Evolutionary conservation across 2,113 vertebrate genomes (phyloP).

Genomic region (Nipponia nippon): DNA sequence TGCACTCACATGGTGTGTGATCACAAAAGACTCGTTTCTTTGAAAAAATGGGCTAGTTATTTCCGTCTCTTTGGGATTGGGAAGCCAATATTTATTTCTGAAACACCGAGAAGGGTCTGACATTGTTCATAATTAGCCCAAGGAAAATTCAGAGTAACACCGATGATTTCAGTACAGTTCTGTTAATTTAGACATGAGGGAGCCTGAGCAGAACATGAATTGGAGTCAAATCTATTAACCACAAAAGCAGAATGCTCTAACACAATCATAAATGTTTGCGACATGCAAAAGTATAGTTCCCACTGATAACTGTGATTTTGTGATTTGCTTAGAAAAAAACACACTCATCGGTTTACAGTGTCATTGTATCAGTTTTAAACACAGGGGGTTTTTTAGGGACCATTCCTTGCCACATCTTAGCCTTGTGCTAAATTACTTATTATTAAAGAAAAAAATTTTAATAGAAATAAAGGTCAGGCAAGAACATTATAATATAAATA

Average conservation of each 20-base stretch:
- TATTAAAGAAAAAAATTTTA: background rate
- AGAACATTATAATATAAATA: background rate
- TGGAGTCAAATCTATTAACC: background rate
- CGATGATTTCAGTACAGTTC: background rate
- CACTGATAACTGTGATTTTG: background rate
- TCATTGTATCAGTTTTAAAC: background rate
- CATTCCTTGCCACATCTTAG: background rate
- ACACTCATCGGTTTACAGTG: background rate
- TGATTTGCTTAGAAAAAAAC: background rate
- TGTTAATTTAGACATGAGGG: background rate
- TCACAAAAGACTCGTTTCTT: background rate
- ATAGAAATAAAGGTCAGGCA: background rate
- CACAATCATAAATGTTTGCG: background rate
- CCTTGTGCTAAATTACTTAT: background rate
- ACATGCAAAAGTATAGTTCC: background rate
- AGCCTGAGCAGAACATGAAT: background rate
- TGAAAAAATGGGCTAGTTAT: background rate
- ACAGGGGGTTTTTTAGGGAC: background rate
- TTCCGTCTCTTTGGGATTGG: background rate
- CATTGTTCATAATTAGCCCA: background rate
- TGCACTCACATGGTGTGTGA: fast-evolving
- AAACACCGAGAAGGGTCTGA: background rate
- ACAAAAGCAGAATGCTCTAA: background rate
- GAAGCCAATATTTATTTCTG: background rate
- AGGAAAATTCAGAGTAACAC: background rate